Conservation (phyloP, 2,113 vertebrate species). For the Elachura formosa region DNA sequence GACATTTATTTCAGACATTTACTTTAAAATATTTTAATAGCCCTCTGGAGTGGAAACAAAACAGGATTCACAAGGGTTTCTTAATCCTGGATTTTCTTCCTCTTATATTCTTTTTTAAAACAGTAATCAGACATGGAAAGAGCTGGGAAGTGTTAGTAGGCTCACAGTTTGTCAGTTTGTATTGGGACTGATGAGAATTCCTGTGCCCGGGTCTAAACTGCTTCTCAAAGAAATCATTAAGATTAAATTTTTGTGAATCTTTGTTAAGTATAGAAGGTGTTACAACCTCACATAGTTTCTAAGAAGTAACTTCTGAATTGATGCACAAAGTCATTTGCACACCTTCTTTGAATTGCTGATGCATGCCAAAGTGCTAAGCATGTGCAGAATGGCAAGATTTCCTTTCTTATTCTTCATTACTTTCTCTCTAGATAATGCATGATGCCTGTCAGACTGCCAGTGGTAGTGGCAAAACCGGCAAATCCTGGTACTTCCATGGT, state of each 20-base stretch:
- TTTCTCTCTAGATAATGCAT: neutral
- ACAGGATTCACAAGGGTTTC: neutral
- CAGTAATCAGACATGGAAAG: neutral
- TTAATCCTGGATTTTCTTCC: neutral
- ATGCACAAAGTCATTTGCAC: neutral
- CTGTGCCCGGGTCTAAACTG: neutral
- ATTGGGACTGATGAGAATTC: neutral
- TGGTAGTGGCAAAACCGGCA: neutral
- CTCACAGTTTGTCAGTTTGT: neutral
- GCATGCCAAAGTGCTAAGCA: neutral
- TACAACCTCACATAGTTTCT: neutral
- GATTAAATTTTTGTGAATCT: neutral
- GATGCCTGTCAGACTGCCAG: neutral
- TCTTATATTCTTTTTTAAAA: neutral
- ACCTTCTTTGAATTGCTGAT: neutral
- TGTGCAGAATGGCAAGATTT: neutral
- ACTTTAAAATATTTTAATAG: neutral
- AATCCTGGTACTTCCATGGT: neutral
- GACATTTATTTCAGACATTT: neutral
- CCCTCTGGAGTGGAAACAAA: neutral
- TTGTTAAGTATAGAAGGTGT: neutral
- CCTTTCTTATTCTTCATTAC: fast-evolving
- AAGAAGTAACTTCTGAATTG: neutral
- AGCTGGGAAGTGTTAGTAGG: neutral
- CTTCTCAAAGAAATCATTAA: neutral